Conservation (phyloP, 1,140 invertebrate species). For the Triops cancriformis region DNA sequence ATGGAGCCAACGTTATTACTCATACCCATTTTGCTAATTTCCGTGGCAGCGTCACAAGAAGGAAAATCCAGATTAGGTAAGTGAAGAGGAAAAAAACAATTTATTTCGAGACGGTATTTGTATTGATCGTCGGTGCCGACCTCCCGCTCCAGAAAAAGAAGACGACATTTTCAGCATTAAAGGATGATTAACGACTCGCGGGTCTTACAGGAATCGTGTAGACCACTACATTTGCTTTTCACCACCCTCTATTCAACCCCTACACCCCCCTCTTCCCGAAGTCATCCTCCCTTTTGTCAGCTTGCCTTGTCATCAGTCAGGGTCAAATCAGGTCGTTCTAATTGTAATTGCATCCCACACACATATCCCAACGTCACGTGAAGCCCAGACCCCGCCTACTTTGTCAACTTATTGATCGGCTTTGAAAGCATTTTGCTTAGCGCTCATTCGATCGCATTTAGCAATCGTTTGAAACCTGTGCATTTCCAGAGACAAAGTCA, state of each 20-base stretch:
- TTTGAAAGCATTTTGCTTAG: not conserved
- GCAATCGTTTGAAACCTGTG: not conserved
- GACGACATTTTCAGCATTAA: not conserved
- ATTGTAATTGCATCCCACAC: not conserved
- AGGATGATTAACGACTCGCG: not conserved
- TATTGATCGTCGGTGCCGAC: not conserved
- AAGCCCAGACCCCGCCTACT: not conserved
- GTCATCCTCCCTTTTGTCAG: not conserved
- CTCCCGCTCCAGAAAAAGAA: not conserved
- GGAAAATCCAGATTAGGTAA: conserved; percentile 16
- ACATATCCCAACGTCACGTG: not conserved
- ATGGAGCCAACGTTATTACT: conserved; percentile 27
- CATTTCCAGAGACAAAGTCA: not conserved
- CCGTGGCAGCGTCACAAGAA: conserved; percentile 3
- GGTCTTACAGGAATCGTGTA: not conserved
- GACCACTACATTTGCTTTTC: too few species aligned
- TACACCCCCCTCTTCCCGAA: not conserved
- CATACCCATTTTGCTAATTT: conserved; percentile 28
- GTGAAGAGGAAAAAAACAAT: not conserved
- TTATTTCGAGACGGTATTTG: conserved; percentile 1
- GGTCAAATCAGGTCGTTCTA: not conserved
- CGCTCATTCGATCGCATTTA: not conserved
- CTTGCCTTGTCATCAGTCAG: not conserved
- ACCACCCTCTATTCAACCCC: not conserved
- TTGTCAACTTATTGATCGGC: not conserved